phyloP scores from a whole-genome alignment of 2,797 vertebrate genomes.

The Melanotaenia trifasciata region DNA sequence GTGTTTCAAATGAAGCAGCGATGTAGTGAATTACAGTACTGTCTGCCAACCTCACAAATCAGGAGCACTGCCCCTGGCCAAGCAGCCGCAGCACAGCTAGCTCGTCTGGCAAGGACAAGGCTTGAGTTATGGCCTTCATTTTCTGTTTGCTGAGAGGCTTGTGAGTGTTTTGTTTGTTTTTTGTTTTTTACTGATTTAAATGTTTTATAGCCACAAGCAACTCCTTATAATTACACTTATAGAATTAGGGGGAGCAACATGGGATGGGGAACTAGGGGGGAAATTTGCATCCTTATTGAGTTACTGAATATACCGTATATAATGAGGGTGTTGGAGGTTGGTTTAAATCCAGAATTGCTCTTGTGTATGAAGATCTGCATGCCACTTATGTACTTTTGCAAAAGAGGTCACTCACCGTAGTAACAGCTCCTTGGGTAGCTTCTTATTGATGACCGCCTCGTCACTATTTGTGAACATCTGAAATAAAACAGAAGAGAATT shows the following conservation, averaged over 20 bases:
- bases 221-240: slow-evolving; percentile 67
- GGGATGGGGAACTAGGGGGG: slow-evolving; percentile 22
- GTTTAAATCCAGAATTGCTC: neutral
- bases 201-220: slow-evolving; percentile 60
- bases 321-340: slow-evolving; percentile 3
- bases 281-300: slow-evolving; percentile 33
- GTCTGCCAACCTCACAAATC: slow-evolving; percentile 64
- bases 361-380: slow-evolving; percentile 17
- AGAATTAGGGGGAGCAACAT: slow-evolving; percentile 31
- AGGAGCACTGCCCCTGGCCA: slow-evolving; percentile 41
- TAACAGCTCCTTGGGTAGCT: slow-evolving; percentile 97
- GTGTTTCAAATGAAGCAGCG: slow-evolving; percentile 6
- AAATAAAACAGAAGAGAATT: slow-evolving; percentile 44
- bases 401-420: slow-evolving; percentile 87
- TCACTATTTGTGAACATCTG: slow-evolving; percentile 99
- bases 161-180: neutral
- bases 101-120: slow-evolving; percentile 51
- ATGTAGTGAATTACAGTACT: slow-evolving; percentile 20
- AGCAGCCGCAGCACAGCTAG: slow-evolving; percentile 43
- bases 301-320: slow-evolving; percentile 21
- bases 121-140: slow-evolving; percentile 74
- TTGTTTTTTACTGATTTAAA: slow-evolving; percentile 64
- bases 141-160: slow-evolving; percentile 64
- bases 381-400: slow-evolving; percentile 4
- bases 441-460: slow-evolving; percentile 98